Conservation (phyloP, 2,888 invertebrate species). For the Lampropteryx suffumata region DNA sequence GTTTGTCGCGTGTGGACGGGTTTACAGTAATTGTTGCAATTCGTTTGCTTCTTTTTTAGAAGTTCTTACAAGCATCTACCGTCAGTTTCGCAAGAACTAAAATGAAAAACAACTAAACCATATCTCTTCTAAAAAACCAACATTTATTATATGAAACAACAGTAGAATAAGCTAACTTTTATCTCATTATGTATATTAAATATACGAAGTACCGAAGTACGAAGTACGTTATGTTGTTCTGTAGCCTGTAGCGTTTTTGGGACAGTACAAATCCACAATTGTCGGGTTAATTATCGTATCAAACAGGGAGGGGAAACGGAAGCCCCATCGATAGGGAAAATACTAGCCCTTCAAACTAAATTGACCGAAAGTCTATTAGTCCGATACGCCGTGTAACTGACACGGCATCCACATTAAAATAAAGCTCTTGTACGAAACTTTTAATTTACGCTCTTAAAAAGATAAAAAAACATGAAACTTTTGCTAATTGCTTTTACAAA, state of each 20-base stretch:
- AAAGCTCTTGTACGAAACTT: slow-evolving; percentile 19
- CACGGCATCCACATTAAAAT: slow-evolving; percentile 5
- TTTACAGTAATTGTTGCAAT: slow-evolving; percentile 11
- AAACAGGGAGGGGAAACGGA: slow-evolving; percentile 15
- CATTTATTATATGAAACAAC: no score
- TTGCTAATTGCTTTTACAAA: slow-evolving; percentile 29
- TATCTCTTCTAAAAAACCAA: no score
- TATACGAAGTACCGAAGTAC: no score
- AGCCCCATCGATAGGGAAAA: slow-evolving; percentile 20
- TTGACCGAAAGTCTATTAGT: slow-evolving; percentile 23
- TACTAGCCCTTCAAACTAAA: slow-evolving; percentile 16
- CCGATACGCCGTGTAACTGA: slow-evolving; percentile 19
- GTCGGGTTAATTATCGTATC: slow-evolving; percentile 14
- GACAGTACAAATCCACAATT: slow-evolving; percentile 12
- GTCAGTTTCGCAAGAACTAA: no score
- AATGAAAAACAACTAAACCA: no score
- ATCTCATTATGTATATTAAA: no score
- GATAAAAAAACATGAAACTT: slow-evolving; percentile 15
- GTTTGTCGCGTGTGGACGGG: slow-evolving; percentile 49
- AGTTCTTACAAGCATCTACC: no score
- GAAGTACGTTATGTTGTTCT: background rate
- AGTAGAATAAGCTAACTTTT: no score
- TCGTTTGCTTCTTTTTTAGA: slow-evolving; percentile 1
- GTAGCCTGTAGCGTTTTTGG: background rate
- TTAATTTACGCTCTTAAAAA: slow-evolving; percentile 17